Evolutionary conservation across 2,113 vertebrate genomes (phyloP).

Genomic region (Oryzias celebensis): DNA sequence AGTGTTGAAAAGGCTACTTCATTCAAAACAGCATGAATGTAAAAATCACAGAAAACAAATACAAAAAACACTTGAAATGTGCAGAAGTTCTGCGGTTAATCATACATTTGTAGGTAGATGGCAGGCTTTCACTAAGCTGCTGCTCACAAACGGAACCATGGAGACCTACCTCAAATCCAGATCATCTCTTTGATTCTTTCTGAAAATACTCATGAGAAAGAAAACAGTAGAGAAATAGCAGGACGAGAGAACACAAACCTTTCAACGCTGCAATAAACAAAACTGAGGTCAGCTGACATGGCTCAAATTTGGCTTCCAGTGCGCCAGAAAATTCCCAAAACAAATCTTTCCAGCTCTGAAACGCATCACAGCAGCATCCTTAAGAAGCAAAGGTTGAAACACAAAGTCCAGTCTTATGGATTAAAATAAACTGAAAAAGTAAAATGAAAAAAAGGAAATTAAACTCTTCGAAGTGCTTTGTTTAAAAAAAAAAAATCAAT

Average conservation of each 20-base stretch:
- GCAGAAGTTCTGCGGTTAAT: constrained; percentile 24
- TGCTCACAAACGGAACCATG: constrained; percentile 6
- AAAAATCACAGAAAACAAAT: constrained; percentile 51
- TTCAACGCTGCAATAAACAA: constrained; percentile 26
- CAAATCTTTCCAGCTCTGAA: constrained; percentile 34
- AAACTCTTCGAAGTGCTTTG: constrained; percentile 43
- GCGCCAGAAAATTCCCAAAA: constrained; percentile 55
- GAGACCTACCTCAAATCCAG: constrained; percentile 9
- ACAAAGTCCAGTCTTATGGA: background rate
- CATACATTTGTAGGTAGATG: too few relatives aligned
- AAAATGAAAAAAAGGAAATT: background rate
- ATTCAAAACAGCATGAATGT: constrained; percentile 63
- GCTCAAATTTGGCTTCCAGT: constrained; percentile 68
- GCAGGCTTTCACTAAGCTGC: background rate
- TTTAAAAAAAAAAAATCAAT: constrained; percentile 2
- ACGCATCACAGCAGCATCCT: constrained; percentile 44
- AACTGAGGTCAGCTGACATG: constrained; percentile 68
- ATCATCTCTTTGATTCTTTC: constrained; percentile 1
- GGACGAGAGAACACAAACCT: background rate
- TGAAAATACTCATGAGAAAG: background rate
- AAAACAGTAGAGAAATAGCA: constrained; percentile 10
- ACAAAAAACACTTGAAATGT: constrained; percentile 30
- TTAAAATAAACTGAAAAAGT: background rate
- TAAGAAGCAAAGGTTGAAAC: constrained; percentile 8
- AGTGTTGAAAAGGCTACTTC: constrained; percentile 72